Percentiles rank a stretch among this genome's conserved stretches.
Evolutionary conservation across 2,888 invertebrate species (phyloP).

Genomic region (Clepsis dumicolana): DNA sequence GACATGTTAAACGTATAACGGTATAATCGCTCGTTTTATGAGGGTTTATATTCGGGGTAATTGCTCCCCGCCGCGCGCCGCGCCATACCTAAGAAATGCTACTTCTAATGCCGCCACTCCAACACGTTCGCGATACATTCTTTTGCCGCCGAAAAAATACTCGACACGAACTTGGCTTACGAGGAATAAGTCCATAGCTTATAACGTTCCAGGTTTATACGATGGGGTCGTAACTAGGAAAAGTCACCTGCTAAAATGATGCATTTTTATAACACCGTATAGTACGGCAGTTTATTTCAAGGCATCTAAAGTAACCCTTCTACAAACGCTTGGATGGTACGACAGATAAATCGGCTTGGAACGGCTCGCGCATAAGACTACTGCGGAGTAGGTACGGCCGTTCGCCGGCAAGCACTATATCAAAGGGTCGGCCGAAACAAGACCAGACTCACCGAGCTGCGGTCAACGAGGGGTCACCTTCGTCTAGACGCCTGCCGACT

Average conservation of each 20-base stretch:
- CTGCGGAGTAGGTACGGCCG: slow-evolving; percentile 56
- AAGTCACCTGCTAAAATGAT: slow-evolving; percentile 34
- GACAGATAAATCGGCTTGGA: slow-evolving; percentile 61
- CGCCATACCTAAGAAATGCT: slow-evolving; percentile 57
- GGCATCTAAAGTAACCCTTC: slow-evolving; percentile 33
- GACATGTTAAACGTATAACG: slow-evolving; percentile 67
- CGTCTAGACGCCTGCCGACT: slow-evolving; percentile 68
- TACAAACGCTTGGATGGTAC: slow-evolving; percentile 29
- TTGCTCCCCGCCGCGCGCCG: slow-evolving; percentile 61
- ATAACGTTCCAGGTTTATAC: slow-evolving; percentile 34
- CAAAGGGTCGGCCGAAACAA: slow-evolving; percentile 71
- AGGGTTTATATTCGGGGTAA: slow-evolving; percentile 71
- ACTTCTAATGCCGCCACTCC: slow-evolving; percentile 58
- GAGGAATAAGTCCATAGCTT: slow-evolving; percentile 28
- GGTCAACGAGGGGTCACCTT: slow-evolving; percentile 59
- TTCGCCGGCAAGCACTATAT: slow-evolving; percentile 65
- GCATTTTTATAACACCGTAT: slow-evolving; percentile 31
- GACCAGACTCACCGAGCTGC: slow-evolving; percentile 56
- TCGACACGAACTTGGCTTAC: slow-evolving; percentile 26
- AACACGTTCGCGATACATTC: slow-evolving; percentile 57
- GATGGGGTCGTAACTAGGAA: slow-evolving; percentile 29
- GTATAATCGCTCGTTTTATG: slow-evolving; percentile 71
- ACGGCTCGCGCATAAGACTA: slow-evolving; percentile 57
- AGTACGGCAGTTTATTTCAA: slow-evolving; percentile 30
- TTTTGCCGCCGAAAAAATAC: slow-evolving; percentile 45